Evolutionary conservation across 1,140 invertebrate species (phyloP), one percentile per base, ranked within the genome.

Genomic region (Heliconius hewitsoni): DNA sequence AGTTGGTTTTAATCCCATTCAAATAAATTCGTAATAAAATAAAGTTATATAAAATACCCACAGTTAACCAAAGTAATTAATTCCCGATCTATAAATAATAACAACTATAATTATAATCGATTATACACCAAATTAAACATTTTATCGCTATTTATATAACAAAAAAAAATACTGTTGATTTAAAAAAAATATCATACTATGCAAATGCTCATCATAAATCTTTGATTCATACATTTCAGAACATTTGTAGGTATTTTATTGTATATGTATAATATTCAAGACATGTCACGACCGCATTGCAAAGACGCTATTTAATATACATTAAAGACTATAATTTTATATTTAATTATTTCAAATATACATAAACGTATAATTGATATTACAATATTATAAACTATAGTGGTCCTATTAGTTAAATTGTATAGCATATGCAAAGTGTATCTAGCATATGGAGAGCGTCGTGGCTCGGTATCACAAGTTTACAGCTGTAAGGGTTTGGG

Each of bases 261-360:
- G 4, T 66, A 66, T 6, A 27, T 11, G 71, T 81, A 72, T 70
- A 79, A 78, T 82, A 78, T 81, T 80, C 81, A 71, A 76, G 75
- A 57, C 78, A 81, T 79, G 80, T 81, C 77, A 79, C 74, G 82
- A 76, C 71, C 73, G 76, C 76, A 84, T 84, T 76, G 70, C 76
- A 78, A 18, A 55, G 66, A 73, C 76, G 73, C 74, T 76, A 71
- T 78, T 77, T 78, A 82, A 83, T 78, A 81, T 78, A 78, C 77
- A 78, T 79, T 76, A 81, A 76, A 55, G 11, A 73, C 71, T 73
- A 78, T 76, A 70, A 80, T 70, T 79, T 55, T 66, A 46, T 76
- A 76, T 77, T 73, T 70, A 80, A 76, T 77, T 80, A 73, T 52
- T 60, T 73, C 39, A 73, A 55, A 30, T 70, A 75, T 71, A 77